A percentile compares a stretch with the other conserved stretches of the same genome.
phyloP scores from a whole-genome alignment of 1,140 invertebrate species.

The Cydia strobilella region DNA sequence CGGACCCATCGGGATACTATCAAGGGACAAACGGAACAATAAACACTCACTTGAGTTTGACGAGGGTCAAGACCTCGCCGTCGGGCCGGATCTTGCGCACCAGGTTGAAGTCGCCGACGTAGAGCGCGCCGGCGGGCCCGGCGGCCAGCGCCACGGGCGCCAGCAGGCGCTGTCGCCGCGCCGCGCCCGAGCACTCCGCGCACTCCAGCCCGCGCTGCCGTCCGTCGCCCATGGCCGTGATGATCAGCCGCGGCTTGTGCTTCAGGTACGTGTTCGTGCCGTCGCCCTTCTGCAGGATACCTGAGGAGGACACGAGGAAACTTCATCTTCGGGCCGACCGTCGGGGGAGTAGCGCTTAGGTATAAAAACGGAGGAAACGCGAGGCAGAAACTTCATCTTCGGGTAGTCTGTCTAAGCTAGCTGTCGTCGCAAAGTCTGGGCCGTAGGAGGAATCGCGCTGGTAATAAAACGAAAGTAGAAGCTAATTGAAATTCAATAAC shows the following conservation, averaged over 20 bases:
- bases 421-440: no score
- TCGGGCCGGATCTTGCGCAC: slow-evolving; percentile 94
- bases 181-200: slow-evolving; percentile 90
- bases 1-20: background rate
- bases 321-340: no score
- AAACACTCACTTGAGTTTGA: slow-evolving; percentile 91
- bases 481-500: no score
- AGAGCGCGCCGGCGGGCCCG: slow-evolving; percentile 95
- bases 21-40: slow-evolving; percentile 16
- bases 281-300: slow-evolving; percentile 98
- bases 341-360: no score
- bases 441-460: no score
- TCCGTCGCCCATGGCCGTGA: slow-evolving; percentile 96
- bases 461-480: no score
- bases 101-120: slow-evolving; percentile 97
- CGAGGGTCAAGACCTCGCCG: slow-evolving; percentile 92
- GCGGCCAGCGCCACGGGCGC: slow-evolving; percentile 95
- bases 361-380: no score
- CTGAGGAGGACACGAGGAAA: slow-evolving; percentile 64
- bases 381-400: no score
- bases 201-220: slow-evolving; percentile 92
- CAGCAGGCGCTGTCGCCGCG: slow-evolving; percentile 90
- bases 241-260: slow-evolving; percentile 94
- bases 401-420: no score
- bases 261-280: slow-evolving; percentile 98